Percentiles rank a stretch among this genome's conserved stretches.
These are phyloP conservation scores for Craterocephalus amniculus DNA, from an alignment of 2,797 vertebrate genomes.

Conservation along the genomic window DNA sequence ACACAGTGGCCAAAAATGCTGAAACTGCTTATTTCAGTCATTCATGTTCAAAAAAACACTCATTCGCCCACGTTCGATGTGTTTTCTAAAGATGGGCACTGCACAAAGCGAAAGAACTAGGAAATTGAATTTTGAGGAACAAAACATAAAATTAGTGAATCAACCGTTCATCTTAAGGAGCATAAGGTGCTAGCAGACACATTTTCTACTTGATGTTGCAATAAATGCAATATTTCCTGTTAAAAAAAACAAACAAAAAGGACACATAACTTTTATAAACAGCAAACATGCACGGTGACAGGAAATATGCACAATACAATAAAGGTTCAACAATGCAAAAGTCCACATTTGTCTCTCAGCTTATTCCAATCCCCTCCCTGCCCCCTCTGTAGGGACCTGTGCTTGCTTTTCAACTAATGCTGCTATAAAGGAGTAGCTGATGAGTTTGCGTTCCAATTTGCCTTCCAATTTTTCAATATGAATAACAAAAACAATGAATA, in stretches of 20 bases:
- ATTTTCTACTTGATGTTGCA: not conserved
- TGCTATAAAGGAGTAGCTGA: slow-evolving; percentile 16
- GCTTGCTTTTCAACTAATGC: slow-evolving; percentile 9
- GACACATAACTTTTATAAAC: not conserved
- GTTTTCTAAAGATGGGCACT: not conserved
- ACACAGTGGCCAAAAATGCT: slow-evolving; percentile 29
- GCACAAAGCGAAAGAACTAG: not conserved
- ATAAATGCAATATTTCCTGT: slow-evolving; percentile 1
- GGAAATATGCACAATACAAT: slow-evolving; percentile 18
- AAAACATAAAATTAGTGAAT: not conserved
- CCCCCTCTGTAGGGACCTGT: slow-evolving; percentile 29
- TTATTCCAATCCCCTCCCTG: slow-evolving; percentile 27
- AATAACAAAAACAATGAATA: slow-evolving; percentile 6
- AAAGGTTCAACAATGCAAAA: slow-evolving; percentile 7
- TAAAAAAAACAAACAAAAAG: not conserved
- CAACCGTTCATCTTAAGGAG: not conserved
- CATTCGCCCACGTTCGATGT: slow-evolving; percentile 3
- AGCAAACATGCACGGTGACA: slow-evolving; percentile 10
- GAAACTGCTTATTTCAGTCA: slow-evolving; percentile 41
- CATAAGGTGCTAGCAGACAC: not conserved
- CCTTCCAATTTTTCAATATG: slow-evolving; percentile 11
- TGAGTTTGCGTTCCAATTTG: slow-evolving; percentile 25
- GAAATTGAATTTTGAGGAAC: not conserved
- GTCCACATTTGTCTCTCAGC: slow-evolving; percentile 15
- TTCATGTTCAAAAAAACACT: slow-evolving; percentile 10